phyloP scores from a whole-genome alignment of 2,113 vertebrate genomes.

The Xiphophorus couchianus region DNA sequence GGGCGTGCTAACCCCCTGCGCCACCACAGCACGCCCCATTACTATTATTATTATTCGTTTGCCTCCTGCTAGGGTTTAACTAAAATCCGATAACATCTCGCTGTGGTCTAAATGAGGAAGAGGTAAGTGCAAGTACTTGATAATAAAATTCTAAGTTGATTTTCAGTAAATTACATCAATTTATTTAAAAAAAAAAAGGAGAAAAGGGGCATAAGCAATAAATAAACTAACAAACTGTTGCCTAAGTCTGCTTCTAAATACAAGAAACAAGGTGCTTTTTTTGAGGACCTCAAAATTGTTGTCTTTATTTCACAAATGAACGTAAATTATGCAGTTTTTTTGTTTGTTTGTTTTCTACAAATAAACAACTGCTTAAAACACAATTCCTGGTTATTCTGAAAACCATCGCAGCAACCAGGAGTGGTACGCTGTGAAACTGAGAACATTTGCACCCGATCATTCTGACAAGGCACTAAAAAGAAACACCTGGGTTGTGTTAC shows the following conservation, averaged over 20 bases:
- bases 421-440: background rate
- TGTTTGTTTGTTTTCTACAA: too few species aligned
- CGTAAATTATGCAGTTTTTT: too few species aligned
- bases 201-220: background rate
- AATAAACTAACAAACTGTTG: background rate
- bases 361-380: background rate
- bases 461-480: constrained; percentile 48
- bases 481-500: background rate
- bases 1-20: too few species aligned
- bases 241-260: too few species aligned
- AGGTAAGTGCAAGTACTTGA: too few species aligned
- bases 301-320: too few species aligned
- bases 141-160: background rate
- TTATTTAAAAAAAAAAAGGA: background rate
- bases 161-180: background rate
- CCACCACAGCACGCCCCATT: too few species aligned
- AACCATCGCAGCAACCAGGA: background rate
- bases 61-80: background rate
- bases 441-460: constrained; percentile 1
- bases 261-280: too few species aligned
- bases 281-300: too few species aligned
- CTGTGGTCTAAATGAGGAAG: background rate
- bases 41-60: too few species aligned
- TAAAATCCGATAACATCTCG: background rate
- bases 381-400: background rate